Percentiles rank a stretch among this genome's conserved stretches.
Conservation (phyloP, 2,888 invertebrate species). For the Ochropleura leucogaster region DNA sequence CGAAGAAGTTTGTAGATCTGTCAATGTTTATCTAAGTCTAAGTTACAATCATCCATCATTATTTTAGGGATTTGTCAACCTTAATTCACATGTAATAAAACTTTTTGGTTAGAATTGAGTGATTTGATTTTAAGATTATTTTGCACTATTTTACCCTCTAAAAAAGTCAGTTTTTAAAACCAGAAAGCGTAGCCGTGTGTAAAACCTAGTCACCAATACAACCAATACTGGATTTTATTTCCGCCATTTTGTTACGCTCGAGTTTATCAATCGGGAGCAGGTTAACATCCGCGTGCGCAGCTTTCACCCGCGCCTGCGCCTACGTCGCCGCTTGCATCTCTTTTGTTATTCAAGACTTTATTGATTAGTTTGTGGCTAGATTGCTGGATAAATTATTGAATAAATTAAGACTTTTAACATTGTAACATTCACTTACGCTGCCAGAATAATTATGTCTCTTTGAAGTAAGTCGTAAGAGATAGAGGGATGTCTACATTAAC, state of each 20-base stretch:
- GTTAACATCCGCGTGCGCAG: slow-evolving; percentile 73
- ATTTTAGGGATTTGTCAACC: neutral
- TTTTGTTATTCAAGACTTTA: slow-evolving; percentile 51
- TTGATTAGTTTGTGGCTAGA: slow-evolving; percentile 16
- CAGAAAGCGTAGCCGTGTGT: neutral
- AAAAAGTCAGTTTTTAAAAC: neutral
- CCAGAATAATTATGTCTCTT: no score
- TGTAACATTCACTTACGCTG: neutral
- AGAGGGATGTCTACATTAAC: neutral
- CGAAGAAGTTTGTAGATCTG: neutral
- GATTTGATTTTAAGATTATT: neutral
- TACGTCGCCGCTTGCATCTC: slow-evolving; percentile 57
- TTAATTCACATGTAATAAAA: neutral
- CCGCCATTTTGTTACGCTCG: slow-evolving; percentile 70
- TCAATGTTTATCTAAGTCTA: neutral
- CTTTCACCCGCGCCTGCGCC: slow-evolving; percentile 72
- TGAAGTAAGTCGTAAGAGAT: neutral
- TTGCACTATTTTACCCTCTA: neutral
- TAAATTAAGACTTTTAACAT: neutral
- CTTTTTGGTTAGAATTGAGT: neutral
- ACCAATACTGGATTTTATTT: slow-evolving; percentile 65
- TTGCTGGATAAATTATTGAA: neutral
- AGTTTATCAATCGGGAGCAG: slow-evolving; percentile 75
- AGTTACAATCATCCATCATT: neutral
- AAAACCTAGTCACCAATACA: slow-evolving; percentile 38